A percentile compares a stretch with the other conserved stretches of the same genome.
These are phyloP conservation scores for Argopecten irradians DNA, from an alignment of 1,140 invertebrate species.

Conservation along the genomic window DNA sequence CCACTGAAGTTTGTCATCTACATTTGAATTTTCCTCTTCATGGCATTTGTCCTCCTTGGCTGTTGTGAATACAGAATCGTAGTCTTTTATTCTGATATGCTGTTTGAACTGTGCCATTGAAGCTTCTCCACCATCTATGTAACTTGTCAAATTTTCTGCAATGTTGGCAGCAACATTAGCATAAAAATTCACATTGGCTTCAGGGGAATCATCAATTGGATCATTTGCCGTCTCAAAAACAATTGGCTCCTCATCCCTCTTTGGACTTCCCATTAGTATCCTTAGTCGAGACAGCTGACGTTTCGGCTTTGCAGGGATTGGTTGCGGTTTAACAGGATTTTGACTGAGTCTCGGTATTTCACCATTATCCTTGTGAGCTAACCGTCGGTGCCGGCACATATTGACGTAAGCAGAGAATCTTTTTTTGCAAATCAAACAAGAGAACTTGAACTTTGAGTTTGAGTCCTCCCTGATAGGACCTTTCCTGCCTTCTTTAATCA, in stretches of 20 bases:
- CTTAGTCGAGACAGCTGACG: neutral
- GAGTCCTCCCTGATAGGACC: conserved; percentile 42
- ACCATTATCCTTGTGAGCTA: conserved; percentile 52
- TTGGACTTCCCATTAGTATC: conserved; percentile 29
- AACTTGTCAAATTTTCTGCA: conserved; percentile 58
- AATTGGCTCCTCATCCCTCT: conserved; percentile 28
- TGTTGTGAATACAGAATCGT: conserved; percentile 36
- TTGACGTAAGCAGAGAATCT: conserved; percentile 60
- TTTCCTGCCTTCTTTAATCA: conserved; percentile 26
- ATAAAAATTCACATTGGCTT: conserved; percentile 55
- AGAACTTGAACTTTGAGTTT: conserved; percentile 44
- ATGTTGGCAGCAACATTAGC: conserved; percentile 61
- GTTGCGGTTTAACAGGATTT: neutral
- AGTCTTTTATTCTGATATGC: conserved; percentile 54
- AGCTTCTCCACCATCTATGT: conserved; percentile 59
- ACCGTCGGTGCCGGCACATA: conserved; percentile 60
- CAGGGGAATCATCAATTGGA: conserved; percentile 40
- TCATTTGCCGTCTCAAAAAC: conserved; percentile 33
- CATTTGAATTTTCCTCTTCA: conserved; percentile 7
- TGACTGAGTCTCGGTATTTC: neutral
- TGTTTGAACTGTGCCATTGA: conserved; percentile 52
- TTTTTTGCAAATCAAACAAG: conserved; percentile 61
- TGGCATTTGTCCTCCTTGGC: conserved; percentile 30
- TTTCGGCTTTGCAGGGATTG: neutral
- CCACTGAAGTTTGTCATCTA: conserved; percentile 46